These are phyloP conservation scores for Equus quagga DNA, from an alignment of 2,113 vertebrate species.

Conservation along the genomic window DNA sequence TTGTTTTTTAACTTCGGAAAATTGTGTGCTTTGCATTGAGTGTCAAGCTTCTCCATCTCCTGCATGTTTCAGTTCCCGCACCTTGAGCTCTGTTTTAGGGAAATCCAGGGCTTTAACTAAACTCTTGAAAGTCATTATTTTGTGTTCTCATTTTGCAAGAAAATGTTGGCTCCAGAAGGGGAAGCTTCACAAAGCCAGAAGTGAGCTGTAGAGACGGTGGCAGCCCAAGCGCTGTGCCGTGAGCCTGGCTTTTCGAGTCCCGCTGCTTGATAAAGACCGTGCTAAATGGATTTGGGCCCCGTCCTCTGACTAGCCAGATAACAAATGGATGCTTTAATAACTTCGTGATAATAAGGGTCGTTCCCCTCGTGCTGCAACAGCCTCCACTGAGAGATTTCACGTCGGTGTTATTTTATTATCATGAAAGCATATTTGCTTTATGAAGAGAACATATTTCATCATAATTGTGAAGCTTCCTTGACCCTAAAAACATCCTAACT, in stretches of 20 bases:
- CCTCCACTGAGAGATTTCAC: background rate
- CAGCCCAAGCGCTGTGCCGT: rapidly evolving
- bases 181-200: background rate
- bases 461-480: background rate
- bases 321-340: background rate
- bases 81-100: background rate
- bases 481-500: background rate
- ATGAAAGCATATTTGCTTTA: background rate
- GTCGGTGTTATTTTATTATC: background rate
- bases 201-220: background rate
- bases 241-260: background rate
- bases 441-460: background rate
- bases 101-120: background rate
- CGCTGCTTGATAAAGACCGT: background rate
- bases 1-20: background rate
- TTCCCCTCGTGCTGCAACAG: background rate
- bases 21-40: rapidly evolving
- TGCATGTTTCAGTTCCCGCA: rapidly evolving
- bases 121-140: background rate
- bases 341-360: background rate
- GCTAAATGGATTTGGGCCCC: background rate
- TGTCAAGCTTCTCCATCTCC: background rate
- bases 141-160: background rate
- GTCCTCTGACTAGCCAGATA: background rate
- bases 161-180: background rate